phyloP scores from a whole-genome alignment of 2,113 vertebrate species.

The Cavia porcellus region DNA sequence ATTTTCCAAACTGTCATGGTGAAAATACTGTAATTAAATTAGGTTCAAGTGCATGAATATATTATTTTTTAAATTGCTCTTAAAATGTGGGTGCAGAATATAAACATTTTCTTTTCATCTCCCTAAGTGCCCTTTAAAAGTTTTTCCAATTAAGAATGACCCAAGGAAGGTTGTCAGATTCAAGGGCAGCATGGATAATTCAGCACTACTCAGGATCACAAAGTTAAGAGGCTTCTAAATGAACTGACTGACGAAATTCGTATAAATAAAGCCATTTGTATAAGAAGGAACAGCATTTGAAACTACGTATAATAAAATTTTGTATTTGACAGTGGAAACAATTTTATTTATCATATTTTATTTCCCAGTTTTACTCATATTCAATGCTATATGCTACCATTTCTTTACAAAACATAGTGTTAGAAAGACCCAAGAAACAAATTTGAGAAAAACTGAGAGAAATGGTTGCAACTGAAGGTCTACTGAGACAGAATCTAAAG shows the following conservation, averaged over 20 bases:
- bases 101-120: neutral
- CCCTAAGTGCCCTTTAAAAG: neutral
- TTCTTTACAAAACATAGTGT: neutral
- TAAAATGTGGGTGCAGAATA: neutral
- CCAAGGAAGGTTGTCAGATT: neutral
- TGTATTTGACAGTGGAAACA: neutral
- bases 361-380: neutral
- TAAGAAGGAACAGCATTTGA: fast-evolving
- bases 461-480: neutral
- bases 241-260: neutral
- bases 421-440: neutral
- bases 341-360: neutral
- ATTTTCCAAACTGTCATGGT: neutral
- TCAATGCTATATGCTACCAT: neutral
- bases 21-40: slow-evolving; percentile 2
- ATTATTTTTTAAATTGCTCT: slow-evolving; percentile 46
- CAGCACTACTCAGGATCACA: neutral
- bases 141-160: neutral
- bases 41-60: neutral
- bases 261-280: neutral
- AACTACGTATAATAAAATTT: neutral
- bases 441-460: neutral
- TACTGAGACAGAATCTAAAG: neutral
- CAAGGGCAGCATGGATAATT: fast-evolving
- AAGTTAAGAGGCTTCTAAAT: neutral